phyloP scores from a whole-genome alignment of 2,797 vertebrate genomes.

The Glossophaga mutica region DNA sequence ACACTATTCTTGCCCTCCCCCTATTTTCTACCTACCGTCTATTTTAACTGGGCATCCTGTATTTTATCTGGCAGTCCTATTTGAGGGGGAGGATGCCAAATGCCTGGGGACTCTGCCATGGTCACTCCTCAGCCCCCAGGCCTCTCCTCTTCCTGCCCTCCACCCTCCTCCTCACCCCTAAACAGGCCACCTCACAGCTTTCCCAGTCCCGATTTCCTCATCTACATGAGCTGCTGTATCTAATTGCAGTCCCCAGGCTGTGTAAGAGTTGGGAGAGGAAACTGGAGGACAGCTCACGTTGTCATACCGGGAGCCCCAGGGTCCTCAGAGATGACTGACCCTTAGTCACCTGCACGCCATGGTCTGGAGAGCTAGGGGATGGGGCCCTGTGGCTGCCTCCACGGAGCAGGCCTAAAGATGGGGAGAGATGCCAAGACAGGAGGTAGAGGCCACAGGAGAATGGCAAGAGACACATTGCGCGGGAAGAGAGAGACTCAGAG shows the following conservation, averaged over 20 bases:
- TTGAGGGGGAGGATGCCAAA: not conserved
- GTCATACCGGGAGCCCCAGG: not conserved
- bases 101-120: not conserved
- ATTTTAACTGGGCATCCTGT: not conserved
- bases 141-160: not conserved
- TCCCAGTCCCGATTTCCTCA: slow-evolving; percentile 38
- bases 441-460: not conserved
- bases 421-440: not conserved
- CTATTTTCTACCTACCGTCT: too few relatives aligned
- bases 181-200: slow-evolving; percentile 40
- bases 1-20: too few relatives aligned
- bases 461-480: not conserved
- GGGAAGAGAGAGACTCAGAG: not conserved
- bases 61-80: not conserved
- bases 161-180: not conserved
- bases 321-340: not conserved
- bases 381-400: not conserved
- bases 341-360: slow-evolving; percentile 11
- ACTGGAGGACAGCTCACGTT: not conserved
- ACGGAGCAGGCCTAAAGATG: not conserved
- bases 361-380: not conserved
- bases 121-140: not conserved
- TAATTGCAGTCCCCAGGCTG: not conserved
- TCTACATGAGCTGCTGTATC: not conserved
- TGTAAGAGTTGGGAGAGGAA: not conserved